Evolutionary conservation across 2,797 vertebrate genomes (phyloP).

Genomic region (Tadarida brasiliensis): DNA sequence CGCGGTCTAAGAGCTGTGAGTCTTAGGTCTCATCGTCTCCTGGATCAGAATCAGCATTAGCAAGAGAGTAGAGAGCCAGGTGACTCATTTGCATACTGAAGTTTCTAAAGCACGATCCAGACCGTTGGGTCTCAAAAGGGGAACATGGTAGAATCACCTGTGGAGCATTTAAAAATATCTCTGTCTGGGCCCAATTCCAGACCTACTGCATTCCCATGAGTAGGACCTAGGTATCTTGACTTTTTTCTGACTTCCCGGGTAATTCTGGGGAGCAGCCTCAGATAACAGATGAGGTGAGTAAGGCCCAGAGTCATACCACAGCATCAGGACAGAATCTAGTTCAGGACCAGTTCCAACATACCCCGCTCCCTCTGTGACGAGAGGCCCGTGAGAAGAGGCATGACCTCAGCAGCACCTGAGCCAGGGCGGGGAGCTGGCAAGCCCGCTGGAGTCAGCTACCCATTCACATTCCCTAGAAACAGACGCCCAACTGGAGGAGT

Average conservation of each 20-base stretch:
- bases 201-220: background rate
- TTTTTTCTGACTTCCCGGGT: background rate
- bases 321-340: background rate
- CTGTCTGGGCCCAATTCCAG: background rate
- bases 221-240: background rate
- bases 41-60: background rate
- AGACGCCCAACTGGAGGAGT: background rate
- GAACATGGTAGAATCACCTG: background rate
- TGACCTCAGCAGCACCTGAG: background rate
- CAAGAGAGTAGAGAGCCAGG: background rate
- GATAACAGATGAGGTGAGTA: background rate
- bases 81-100: background rate
- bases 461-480: background rate
- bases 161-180: background rate
- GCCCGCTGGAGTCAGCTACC: background rate
- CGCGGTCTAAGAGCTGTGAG: background rate
- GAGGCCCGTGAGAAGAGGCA: background rate
- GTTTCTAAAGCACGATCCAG: background rate
- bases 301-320: background rate
- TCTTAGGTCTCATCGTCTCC: background rate
- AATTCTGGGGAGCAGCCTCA: background rate
- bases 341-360: background rate
- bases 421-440: background rate
- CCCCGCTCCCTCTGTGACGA: fast-evolving
- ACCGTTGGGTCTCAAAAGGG: background rate